Percentiles rank a stretch among this genome's conserved stretches.
These are phyloP conservation scores for Bungarus multicinctus DNA, from an alignment of 2,113 vertebrate genomes.

Conservation along the genomic window DNA sequence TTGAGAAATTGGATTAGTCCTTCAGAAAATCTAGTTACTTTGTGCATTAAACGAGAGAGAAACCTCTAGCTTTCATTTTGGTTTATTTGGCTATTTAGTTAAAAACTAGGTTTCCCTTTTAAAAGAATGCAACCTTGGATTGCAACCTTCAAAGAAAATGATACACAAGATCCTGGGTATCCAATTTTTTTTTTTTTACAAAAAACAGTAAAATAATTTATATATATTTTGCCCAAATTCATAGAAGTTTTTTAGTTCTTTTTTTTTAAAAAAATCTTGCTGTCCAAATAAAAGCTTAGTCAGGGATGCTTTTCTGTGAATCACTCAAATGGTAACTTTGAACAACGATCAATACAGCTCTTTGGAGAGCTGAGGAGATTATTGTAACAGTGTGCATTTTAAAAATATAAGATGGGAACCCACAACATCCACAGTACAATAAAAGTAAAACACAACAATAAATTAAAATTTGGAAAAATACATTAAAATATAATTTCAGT, in stretches of 20 bases:
- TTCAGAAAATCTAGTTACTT: constrained; percentile 75
- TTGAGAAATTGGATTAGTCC: constrained; percentile 76
- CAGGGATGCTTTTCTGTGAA: not conserved
- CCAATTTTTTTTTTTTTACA: not conserved
- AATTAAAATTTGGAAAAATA: not conserved
- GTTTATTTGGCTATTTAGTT: constrained; percentile 15
- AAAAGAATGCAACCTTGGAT: constrained; percentile 1
- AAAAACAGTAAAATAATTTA: constrained; percentile 5
- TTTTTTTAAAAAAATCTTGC: not conserved
- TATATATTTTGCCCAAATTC: not conserved
- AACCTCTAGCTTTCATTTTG: constrained; percentile 20
- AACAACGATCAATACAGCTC: not conserved
- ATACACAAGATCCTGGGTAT: not conserved
- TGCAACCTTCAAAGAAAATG: not conserved
- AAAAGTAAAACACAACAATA: not conserved
- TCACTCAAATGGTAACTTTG: not conserved
- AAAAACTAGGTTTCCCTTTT: not conserved
- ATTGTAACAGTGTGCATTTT: not conserved
- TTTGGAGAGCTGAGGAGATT: not conserved
- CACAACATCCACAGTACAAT: not conserved
- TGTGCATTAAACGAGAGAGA: constrained; percentile 61
- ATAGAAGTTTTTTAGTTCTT: not conserved
- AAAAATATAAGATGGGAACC: not conserved
- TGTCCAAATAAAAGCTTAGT: constrained; percentile 24
- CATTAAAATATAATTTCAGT: not conserved